Evolutionary conservation across 2,797 vertebrate genomes (phyloP).

Genomic region (Scleropages formosus): DNA sequence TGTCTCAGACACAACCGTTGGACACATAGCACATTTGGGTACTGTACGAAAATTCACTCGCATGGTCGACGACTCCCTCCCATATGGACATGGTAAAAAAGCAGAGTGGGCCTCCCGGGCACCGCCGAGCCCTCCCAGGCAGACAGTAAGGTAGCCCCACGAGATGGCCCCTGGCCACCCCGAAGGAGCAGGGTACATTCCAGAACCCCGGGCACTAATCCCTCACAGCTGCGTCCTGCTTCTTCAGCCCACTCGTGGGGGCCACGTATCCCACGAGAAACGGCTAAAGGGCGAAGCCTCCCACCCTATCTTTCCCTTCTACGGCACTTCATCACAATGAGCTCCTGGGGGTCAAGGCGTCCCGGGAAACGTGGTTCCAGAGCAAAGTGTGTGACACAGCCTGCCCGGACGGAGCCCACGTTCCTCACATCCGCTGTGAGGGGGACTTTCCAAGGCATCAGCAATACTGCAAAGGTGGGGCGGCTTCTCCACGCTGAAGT

Average conservation of each 20-base stretch:
- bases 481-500: neutral
- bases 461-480: neutral
- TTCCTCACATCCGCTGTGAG: neutral
- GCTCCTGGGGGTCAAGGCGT: too few species aligned
- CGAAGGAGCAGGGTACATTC: constrained; percentile 9
- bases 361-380: too few species aligned
- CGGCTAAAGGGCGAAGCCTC: neutral
- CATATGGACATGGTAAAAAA: too few species aligned
- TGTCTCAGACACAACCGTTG: too few species aligned
- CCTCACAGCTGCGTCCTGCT: constrained; percentile 18
- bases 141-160: neutral
- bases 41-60: too few species aligned
- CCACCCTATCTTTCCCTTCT: neutral
- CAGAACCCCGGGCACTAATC: constrained; percentile 23
- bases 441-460: constrained; percentile 14
- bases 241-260: neutral
- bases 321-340: neutral
- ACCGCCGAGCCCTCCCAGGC: neutral
- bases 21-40: too few species aligned
- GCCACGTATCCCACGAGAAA: neutral
- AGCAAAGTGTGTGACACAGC: too few species aligned
- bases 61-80: too few species aligned
- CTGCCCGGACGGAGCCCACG: neutral
- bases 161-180: neutral
- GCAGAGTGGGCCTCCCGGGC: too few species aligned